A percentile compares a stretch with the other conserved stretches of the same genome.
These are phyloP conservation scores for Eutolmus rufibarbis DNA, from an alignment of 2,888 invertebrate species.

Conservation along the genomic window DNA sequence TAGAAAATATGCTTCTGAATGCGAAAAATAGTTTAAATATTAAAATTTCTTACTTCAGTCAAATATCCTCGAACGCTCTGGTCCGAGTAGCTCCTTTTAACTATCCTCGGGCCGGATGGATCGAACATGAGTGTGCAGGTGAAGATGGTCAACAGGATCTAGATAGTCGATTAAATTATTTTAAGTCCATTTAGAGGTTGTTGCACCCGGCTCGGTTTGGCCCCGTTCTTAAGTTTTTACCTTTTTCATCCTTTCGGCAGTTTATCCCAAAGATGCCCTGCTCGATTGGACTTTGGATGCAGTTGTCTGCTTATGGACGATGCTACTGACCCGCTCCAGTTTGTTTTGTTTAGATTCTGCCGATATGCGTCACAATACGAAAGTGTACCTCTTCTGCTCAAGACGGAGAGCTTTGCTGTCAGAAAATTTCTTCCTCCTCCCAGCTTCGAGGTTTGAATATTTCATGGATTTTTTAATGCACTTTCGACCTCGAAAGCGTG, in stretches of 20 bases:
- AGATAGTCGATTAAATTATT: slow-evolving; percentile 13
- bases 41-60: slow-evolving; percentile 72
- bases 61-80: slow-evolving; percentile 82
- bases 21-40: background rate
- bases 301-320: background rate
- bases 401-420: slow-evolving; percentile 13
- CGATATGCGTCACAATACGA: slow-evolving; percentile 13
- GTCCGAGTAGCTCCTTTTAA: slow-evolving; percentile 79
- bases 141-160: slow-evolving; percentile 50
- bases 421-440: background rate
- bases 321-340: background rate
- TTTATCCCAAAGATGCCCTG: background rate
- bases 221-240: background rate
- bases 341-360: slow-evolving; percentile 11
- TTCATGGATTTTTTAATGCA: background rate
- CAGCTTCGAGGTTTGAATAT: background rate
- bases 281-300: background rate
- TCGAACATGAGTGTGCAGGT: slow-evolving; percentile 50
- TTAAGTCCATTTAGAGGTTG: background rate
- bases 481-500: background rate
- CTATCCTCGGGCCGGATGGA: slow-evolving; percentile 58
- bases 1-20: slow-evolving; percentile 33
- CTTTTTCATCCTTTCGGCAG: background rate
- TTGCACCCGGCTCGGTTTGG: background rate
- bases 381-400: background rate